Base-by-base conservation (phyloP, 2,797 vertebrate species). In the Syngnathus rostellatus region DNA sequence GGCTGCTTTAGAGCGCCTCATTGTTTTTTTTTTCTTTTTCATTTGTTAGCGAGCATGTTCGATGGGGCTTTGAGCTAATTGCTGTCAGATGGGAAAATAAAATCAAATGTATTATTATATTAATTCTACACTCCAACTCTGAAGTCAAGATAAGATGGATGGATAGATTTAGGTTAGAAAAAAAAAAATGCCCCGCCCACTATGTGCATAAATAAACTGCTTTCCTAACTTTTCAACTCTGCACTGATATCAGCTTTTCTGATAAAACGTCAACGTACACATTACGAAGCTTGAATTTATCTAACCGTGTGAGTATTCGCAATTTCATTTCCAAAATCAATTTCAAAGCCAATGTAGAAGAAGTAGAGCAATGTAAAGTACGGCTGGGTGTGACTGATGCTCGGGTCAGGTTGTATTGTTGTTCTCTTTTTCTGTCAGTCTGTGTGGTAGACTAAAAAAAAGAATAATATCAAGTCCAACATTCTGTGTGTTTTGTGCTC, bases 401-500 rank as follows among this genome's bases (percentile, higher is more conserved):
- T 37, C 5, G n/a, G 59, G 74, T 78, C 74, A 77, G 76, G 81
- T 77, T 78, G 84, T 86, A 66, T 85, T 84, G 77, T 77, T 74
- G 21, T 79, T 31, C 31, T 31, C 90, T 85, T 88, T 86, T 84
- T 71, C 85, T 48, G 46, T 86, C 77, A 76, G 72, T 87, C 81
- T 65, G 72, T 31, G 88, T 92, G 77, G 77, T 89, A 88, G 84
- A 85, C 16, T 78, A 55, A 76, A 78, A 61, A 61, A 41, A 40
- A 25, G 21, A 17, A 58, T 2, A 75, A 69, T 72, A 78, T 68
- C 70, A 81, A 82, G 67, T 75, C 65, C 79, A 83, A 71, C 85
- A 86, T 87, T 81, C 66, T 86, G 78, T 83, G 78, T 90, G 82
- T 91, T 45, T 86, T 41, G 57, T 85, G 76, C 86, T 83, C 71